Evolutionary conservation across 2,888 invertebrate species (phyloP).

Genomic region (Nezara viridula): DNA sequence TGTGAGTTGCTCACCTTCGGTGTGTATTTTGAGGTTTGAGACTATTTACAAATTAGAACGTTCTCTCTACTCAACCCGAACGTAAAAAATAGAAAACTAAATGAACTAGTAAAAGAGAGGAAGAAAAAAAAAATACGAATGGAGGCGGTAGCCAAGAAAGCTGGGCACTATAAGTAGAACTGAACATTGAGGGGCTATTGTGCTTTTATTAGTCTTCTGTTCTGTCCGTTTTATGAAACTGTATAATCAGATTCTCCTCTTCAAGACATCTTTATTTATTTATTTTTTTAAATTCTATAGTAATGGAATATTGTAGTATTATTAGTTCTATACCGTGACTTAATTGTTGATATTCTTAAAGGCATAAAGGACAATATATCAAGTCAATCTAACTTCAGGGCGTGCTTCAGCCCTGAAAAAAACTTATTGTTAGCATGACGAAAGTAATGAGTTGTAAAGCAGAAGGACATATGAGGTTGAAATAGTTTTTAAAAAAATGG

Average conservation of each 20-base stretch:
- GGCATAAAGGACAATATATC: no score
- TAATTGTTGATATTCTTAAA: no score
- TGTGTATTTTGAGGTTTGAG: not conserved
- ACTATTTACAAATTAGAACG: not conserved
- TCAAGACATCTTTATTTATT: not conserved
- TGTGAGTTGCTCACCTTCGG: not conserved
- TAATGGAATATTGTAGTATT: no score
- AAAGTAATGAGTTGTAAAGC: no score
- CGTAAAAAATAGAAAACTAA: conserved; percentile 30
- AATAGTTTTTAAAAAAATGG: no score
- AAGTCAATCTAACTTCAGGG: no score
- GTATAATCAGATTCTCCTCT: not conserved
- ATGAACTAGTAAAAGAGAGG: not conserved
- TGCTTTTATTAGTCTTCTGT: not conserved
- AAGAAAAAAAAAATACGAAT: not conserved
- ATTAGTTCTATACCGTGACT: no score
- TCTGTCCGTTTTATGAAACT: not conserved
- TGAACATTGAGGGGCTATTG: not conserved
- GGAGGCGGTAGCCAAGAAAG: not conserved
- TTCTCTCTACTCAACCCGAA: not conserved
- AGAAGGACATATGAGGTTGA: no score
- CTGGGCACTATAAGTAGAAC: not conserved
- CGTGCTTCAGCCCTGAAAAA: no score
- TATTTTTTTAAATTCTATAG: not conserved
- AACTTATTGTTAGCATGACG: no score